Evolutionary conservation across 2,888 invertebrate species (phyloP).

Genomic region (Protophormia terraenovae): DNA sequence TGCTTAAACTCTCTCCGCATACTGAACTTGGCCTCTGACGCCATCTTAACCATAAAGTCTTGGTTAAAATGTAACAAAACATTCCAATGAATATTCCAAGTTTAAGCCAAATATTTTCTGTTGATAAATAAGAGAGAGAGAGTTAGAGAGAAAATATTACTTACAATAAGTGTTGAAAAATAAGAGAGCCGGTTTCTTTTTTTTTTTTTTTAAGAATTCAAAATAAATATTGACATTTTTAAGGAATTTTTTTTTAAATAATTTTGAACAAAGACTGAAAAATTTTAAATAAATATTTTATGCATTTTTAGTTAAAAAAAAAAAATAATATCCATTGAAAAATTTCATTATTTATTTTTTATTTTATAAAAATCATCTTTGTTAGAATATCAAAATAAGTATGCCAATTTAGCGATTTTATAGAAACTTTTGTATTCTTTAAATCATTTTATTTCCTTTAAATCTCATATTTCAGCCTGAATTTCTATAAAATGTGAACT

Average conservation of each 20-base stretch:
- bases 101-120: constrained; percentile 48
- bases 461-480: too few species aligned
- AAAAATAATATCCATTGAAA: neutral
- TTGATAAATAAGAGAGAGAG: constrained; percentile 66
- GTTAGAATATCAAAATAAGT: neutral
- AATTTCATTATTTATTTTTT: neutral
- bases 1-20: constrained; percentile 79
- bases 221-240: neutral
- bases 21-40: constrained; percentile 80
- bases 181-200: too few species aligned
- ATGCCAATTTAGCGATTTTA: neutral
- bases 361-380: neutral
- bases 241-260: neutral
- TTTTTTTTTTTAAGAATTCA: neutral
- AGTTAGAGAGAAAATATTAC: neutral
- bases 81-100: constrained; percentile 66
- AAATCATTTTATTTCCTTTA: too few species aligned
- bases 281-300: neutral
- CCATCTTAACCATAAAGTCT: constrained; percentile 78
- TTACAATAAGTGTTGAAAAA: neutral
- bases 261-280: neutral
- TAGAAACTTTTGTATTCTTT: too few species aligned
- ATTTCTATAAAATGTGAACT: too few species aligned
- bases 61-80: constrained; percentile 54
- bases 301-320: neutral